Evolutionary conservation across 2,797 vertebrate species (phyloP), one percentile per base, ranked within the genome.

Genomic region (Sebastes hubbsi): DNA sequence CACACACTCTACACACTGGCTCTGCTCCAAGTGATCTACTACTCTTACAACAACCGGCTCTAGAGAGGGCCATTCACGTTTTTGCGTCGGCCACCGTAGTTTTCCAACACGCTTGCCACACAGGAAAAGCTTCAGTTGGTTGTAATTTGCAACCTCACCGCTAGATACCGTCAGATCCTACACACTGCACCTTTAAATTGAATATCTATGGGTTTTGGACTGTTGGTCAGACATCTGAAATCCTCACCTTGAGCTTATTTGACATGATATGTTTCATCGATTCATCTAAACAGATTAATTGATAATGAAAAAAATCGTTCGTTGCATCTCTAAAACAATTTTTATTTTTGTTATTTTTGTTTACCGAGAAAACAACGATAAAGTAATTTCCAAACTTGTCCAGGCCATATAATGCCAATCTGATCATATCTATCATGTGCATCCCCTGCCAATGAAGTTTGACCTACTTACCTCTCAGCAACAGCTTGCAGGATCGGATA

Each of bases 401-500:
- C 27, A 62, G 9, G 12, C 20, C 25, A 6, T 8, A 1, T 18
- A 10, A 36, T 22, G 12, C 12, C 22, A 16, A 42, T 34, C 24
- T 54, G 32, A 61, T 14, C 2, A 55, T 25, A 38, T 54, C 2
- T 4, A 25, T 30, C 11, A 38, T 16, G 10, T 22, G 6, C 4
- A 36, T 11, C 1, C 20, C 10, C 32, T 25, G 10, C 14, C 10
- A 71, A 16, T 20, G 6, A 70, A 32, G 8, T 14, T 49, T 9
- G 10, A 20, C 8, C 10, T 2, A 90, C 96, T 96, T 93, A 99
- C 98, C 96, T 97, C 84, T 97, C 95, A 36, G 96, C 96, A 42
- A 99, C 69, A 0, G 97, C 97, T 91, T 99, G 98, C 29, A 99
- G 94, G 88, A 99, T 98, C 3, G 98, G 98, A 73, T 99, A 99